A percentile compares a stretch with the other conserved stretches of the same genome.
phyloP scores from a whole-genome alignment of 1,140 invertebrate species.

The Papilio dardanus region DNA sequence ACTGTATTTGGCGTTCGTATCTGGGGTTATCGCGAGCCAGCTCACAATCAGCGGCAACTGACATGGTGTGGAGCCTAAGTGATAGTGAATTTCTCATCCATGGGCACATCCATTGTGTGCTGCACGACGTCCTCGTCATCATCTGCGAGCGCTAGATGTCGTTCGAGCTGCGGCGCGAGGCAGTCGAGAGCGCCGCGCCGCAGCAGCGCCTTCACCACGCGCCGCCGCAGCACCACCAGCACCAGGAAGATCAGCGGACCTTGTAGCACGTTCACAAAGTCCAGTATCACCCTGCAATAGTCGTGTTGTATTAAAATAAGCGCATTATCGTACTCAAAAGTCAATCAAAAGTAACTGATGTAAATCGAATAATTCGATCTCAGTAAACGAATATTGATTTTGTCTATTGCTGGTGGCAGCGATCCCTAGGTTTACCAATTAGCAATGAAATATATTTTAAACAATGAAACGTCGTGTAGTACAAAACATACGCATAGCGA shows the following conservation, averaged over 20 bases:
- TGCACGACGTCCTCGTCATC: constrained; percentile 55
- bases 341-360: too few species aligned
- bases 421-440: too few species aligned
- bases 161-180: constrained; percentile 46
- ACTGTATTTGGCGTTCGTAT: neutral
- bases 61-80: neutral
- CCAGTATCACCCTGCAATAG: constrained; percentile 82
- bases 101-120: constrained; percentile 51
- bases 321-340: constrained; percentile 6
- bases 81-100: constrained; percentile 45
- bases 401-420: too few species aligned
- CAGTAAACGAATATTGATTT: too few species aligned
- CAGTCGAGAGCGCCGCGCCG: constrained; percentile 55
- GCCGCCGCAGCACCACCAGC: constrained; percentile 82
- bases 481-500: neutral
- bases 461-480: neutral
- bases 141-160: constrained; percentile 46
- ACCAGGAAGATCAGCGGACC: constrained; percentile 85
- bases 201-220: constrained; percentile 81
- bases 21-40: neutral
- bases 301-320: neutral
- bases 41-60: neutral
- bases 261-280: constrained; percentile 84
- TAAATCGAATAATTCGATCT: too few species aligned
- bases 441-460: too few species aligned